Base-by-base conservation (phyloP, 2,113 vertebrate genomes). In the Eclectus roratus region DNA sequence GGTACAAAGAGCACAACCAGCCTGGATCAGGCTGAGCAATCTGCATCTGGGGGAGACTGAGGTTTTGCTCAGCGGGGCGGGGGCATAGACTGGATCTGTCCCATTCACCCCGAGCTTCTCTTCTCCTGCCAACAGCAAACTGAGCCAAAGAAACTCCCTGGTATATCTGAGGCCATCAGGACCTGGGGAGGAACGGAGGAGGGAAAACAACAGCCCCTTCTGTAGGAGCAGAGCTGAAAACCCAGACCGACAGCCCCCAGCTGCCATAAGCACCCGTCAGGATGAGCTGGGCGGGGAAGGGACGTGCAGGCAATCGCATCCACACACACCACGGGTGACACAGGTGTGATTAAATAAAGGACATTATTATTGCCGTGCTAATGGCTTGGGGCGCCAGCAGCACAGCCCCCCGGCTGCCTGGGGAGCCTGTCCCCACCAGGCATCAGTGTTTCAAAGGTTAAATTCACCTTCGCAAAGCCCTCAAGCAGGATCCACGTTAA, bases 311-410 rank as follows among this genome's bases (percentile, higher is more conserved):
- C 37, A 2, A 21, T 8, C 89, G 49, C 93, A 70, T 44, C 37
- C 63, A 43, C 66, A 11, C 68, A 39, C 2, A 2, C 44, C 4
- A 1, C 0, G 0, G 8, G 0, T 44, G 83, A 80, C 11, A 19
- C 10, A 29, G 64, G 80, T 44, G 1, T 13, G 4, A 83, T 88
- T 73, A 79, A 85, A 80, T 69, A 71, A 82, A 73, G 86, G 76
- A 55, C 37, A 3, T 77, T 47, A 43, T 53, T 49, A 5, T 31
- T 52, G 89, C 66, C 63, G 44, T 18, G 52, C 66, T 82, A 29
- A 85, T 55, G 74, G 85, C 86, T 68, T 6, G 1, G 11, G 65
- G 79, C 7, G 5, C 70, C 69, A 0, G 86, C 80, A 37, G 79
- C 11, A 0, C 37, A 58, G 88, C 71, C 43, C 0, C 4, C 17